Evolutionary conservation across 1,140 invertebrate genomes (phyloP), one percentile per base, ranked within the genome.

Genomic region (Physella acuta): DNA sequence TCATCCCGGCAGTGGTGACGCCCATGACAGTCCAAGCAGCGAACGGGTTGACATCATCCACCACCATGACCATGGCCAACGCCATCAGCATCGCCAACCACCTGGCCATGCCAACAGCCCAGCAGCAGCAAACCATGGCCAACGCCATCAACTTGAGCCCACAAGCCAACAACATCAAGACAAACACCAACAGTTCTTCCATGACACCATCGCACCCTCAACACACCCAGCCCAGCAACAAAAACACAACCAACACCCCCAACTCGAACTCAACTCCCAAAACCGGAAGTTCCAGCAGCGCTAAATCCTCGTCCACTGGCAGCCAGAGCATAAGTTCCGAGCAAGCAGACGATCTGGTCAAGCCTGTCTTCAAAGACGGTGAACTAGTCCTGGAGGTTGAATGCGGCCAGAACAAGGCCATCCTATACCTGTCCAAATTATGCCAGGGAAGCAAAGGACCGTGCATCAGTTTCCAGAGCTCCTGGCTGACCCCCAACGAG

Each of bases 401-500:
- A 64, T 87, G 86, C 73, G 86, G 86, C 17, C 71, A 79, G 17
- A 87, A 86, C 72, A 81, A 79, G 55, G 85, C 79, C 14, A 75
- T 79, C 56, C 71, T 87, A 59, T 85, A 84, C 68, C 63, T 87
- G 53, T 84, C 83, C 14, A 81, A 81, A 71, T 75, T 87, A 34
- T 84, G 84, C 67, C 84, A 85, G 72, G 85, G 86, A 16, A 86
- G 83, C 52, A 85, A 85, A 74, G 85, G 85, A 33, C 80, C 81
- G n/a, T 87, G 85, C 68, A 85, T 87, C 51, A 77, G 75, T 5
- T 86, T 83, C 70, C 78, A 86, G 66, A 80, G 80, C 24, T 75
- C 79, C 55, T 87, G 86, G 86, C 76, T 88, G 11, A 87, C 86
- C 26, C 87, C 87, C 8, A 88, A 88, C 73, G 85, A 88, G 71